phyloP scores from a whole-genome alignment of 2,797 vertebrate genomes.

The Calcarius lapponicus region DNA sequence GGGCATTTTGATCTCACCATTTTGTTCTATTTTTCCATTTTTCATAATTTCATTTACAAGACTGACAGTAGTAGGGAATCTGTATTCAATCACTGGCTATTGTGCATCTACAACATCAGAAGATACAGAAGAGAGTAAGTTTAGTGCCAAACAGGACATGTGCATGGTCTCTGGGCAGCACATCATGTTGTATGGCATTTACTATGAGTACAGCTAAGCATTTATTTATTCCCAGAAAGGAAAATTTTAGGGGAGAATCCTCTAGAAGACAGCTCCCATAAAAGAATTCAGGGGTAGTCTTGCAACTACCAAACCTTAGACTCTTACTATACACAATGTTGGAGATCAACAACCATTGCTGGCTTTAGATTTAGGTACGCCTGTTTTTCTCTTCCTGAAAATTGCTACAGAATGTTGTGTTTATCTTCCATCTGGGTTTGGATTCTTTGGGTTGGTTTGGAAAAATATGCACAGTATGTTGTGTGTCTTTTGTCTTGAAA shows the following conservation, averaged over 20 bases:
- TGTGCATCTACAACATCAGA: neutral
- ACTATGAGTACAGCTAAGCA: neutral
- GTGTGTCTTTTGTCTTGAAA: neutral
- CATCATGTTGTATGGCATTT: neutral
- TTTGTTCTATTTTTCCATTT: neutral
- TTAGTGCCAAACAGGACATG: neutral
- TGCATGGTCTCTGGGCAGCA: neutral
- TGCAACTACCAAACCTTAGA: neutral
- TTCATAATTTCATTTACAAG: neutral
- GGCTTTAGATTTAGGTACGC: neutral
- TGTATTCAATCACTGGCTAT: neutral
- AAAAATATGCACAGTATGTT: neutral
- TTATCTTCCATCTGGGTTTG: neutral
- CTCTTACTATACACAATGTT: neutral
- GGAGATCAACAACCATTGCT: neutral
- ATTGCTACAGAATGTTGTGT: neutral
- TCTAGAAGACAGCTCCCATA: neutral
- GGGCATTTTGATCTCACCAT: neutral
- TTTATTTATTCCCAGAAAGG: neutral
- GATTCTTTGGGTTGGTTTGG: neutral
- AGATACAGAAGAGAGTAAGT: neutral
- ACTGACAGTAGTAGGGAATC: neutral
- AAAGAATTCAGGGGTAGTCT: neutral
- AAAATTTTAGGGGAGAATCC: neutral
- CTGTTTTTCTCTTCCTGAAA: neutral